Percentiles rank a stretch among this genome's conserved stretches.
Evolutionary conservation across 2,888 invertebrate species (phyloP).

Genomic region (Hartigia nigra): DNA sequence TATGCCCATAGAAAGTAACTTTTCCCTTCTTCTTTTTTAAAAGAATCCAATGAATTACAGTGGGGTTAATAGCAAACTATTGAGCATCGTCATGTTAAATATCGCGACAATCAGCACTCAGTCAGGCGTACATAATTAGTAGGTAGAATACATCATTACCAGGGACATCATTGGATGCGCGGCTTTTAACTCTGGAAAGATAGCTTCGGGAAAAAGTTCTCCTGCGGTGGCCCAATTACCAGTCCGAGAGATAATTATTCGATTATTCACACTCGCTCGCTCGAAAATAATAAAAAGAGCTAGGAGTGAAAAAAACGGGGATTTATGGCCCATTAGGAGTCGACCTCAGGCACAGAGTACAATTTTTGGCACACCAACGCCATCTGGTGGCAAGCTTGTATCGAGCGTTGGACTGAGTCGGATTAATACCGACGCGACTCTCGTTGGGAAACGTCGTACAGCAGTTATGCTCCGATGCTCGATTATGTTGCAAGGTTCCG

Average conservation of each 20-base stretch:
- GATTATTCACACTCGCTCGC: constrained; percentile 56
- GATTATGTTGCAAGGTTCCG: not conserved
- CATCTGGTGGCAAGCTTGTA: constrained; percentile 7
- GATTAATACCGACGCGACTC: not conserved
- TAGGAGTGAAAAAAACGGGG: constrained; percentile 36
- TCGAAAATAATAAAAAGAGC: constrained; percentile 43
- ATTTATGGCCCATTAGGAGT: constrained; percentile 55
- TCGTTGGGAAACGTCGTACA: not conserved
- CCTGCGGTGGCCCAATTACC: constrained; percentile 54
- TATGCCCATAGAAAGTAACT: not conserved
- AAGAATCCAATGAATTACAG: not conserved
- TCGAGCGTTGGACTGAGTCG: not conserved
- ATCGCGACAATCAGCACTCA: constrained; percentile 5
- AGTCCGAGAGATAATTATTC: constrained; percentile 51
- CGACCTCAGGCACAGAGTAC: constrained; percentile 35
- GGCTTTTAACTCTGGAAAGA: constrained; percentile 17
- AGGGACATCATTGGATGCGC: constrained; percentile 17
- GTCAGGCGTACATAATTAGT: constrained; percentile 17
- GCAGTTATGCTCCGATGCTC: not conserved
- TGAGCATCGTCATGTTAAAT: not conserved
- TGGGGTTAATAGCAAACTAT: not conserved
- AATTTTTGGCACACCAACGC: constrained; percentile 7
- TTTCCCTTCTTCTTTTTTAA: not conserved
- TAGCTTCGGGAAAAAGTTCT: constrained; percentile 37
- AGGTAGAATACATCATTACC: constrained; percentile 24